Evolutionary conservation across 2,888 invertebrate species (phyloP), one percentile per base, ranked within the genome.

Genomic region (Dromius quadrimaculatus): DNA sequence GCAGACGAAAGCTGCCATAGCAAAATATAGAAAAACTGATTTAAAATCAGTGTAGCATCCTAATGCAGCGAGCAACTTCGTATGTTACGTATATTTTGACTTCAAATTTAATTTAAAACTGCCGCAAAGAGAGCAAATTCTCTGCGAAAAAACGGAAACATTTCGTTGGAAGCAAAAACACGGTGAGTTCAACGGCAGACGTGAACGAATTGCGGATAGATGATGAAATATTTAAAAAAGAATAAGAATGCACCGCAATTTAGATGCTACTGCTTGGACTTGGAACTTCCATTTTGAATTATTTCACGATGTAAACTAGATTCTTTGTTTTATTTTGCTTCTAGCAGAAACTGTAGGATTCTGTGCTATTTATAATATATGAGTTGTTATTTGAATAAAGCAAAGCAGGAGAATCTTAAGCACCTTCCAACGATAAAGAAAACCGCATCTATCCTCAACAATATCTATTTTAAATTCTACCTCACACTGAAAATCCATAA

Each of bases 61-160:
- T 66, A 66, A 66, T 66, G 38, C 41, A 22, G 66, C 28, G 17
- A 41, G 38, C 36, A 65, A 66, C 66, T 54, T 54, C 41, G 66
- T 54, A 57, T 57, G 54, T 66, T 66, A 66, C 66, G 54, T 66
- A 54, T 66, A 66, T 66, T 66, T 66, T 66, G 54, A 43, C 34
- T 54, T 41, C n/a, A 54, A 66, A 66, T 66, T 66, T 66, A 66
- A 66, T 66, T 66, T 66, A 54, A 66, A 66, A 57, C 38, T 47
- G 66, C 43, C 17, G 63, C 45, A 28, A 28, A 59, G 59, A 36
- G 59, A 59, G 36, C 57, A 59, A 36, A 11, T 11, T 59, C 59
- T 19, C 59, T 23, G 17, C 36, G 47, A 36, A 59, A 59, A 59
- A 59, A 36, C 20, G 59, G 36, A 59, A 17, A 59, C 20, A 36